phyloP scores from a whole-genome alignment of 2,888 invertebrate species.

The Lobophora halterata region DNA sequence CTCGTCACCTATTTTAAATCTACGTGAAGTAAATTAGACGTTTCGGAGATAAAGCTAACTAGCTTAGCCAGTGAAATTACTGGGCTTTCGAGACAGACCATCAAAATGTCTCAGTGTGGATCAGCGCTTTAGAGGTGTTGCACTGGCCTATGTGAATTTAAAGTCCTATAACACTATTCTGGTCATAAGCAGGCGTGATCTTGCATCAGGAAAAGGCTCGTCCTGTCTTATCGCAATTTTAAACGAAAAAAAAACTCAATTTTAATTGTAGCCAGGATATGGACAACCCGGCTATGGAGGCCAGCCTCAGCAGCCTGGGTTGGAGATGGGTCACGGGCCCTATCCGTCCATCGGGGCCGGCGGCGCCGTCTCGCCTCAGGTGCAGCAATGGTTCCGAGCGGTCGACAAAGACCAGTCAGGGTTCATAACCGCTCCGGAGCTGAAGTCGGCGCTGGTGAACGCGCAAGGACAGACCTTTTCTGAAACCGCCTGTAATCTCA shows the following conservation, averaged over 20 bases:
- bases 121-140: too few relatives aligned
- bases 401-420: constrained; percentile 93
- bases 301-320: constrained; percentile 38
- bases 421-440: constrained; percentile 87
- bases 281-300: constrained; percentile 36
- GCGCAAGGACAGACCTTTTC: constrained; percentile 92
- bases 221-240: not conserved
- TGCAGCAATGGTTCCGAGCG: constrained; percentile 90
- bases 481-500: constrained; percentile 89
- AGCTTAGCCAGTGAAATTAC: too few relatives aligned
- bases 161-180: too few relatives aligned
- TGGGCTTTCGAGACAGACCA: too few relatives aligned
- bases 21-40: too few relatives aligned
- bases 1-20: too few relatives aligned
- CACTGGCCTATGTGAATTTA: too few relatives aligned
- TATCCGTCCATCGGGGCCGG: constrained; percentile 75
- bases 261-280: constrained; percentile 18
- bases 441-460: constrained; percentile 90
- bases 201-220: too few relatives aligned
- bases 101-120: too few relatives aligned
- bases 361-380: constrained; percentile 84
- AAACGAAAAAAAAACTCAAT: not conserved
- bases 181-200: too few relatives aligned
- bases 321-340: constrained; percentile 74
- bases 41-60: too few relatives aligned